Evolutionary conservation across 2,888 invertebrate species (phyloP), one percentile per base, ranked within the genome.

Genomic region (Machimus rusticus): DNA sequence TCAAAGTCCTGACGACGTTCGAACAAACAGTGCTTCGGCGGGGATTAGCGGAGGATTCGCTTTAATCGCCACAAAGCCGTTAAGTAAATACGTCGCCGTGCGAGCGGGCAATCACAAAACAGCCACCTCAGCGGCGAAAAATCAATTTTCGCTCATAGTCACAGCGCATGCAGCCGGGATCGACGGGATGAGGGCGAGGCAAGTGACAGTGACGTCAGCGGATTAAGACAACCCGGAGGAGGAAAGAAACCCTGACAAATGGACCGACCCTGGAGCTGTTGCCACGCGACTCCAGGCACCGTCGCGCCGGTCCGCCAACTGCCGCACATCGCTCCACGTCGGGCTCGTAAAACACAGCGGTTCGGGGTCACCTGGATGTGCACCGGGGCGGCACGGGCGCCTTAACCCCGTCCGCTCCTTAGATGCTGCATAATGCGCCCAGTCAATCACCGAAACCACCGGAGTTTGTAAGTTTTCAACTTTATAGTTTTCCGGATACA

Each of bases 401-500:
- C n/a, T n/a, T 1, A 6, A 1, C 19, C 34, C 31, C 16, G 2
- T 0, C 77, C 34, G 8, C 34, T 37, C 19, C n/a, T 77, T 37
- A 39, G 31, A 34, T 19, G 39, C n/a, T 34, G 37, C 16, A 34
- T 77, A 77, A 77, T 77, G 77, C 37, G 19, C 77, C 37, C 39
- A 77, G 77, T 37, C 77, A 77, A 77, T 77, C 77, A 77, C 77
- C 34, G 34, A 77, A 34, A 77, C 77, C 77, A 77, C 77, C 34
- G 9, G 77, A 77, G 77, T 77, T 77, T 28, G 77, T 31, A 77
- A 77, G 37, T 77, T 77, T 39, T 77, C 77, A 77, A 77, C 77
- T 77, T 77, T 77, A 77, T 77, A 77, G 77, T 77, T 77, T 51
- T 77, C 77, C 77, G 77, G 77, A 77, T 77, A 77, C 77, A 77